Conservation (phyloP, 2,113 vertebrate genomes). For the Gadus macrocephalus region DNA sequence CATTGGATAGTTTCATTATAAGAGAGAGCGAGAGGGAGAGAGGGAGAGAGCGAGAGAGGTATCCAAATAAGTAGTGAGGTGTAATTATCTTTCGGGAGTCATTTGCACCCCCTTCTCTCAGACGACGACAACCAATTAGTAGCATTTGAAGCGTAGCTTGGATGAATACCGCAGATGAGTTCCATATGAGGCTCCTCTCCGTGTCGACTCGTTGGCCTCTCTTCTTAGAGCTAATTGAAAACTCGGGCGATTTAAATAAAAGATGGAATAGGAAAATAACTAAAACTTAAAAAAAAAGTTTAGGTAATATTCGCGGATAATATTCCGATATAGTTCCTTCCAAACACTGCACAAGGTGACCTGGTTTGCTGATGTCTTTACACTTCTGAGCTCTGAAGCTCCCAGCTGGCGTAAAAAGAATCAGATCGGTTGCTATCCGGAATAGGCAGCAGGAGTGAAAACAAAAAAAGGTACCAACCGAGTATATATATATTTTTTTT, state of each 20-base stretch:
- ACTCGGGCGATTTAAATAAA: neutral
- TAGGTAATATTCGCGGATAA: neutral
- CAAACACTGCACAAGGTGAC: too few species aligned
- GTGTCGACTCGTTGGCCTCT: constrained; percentile 30
- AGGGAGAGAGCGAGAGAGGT: neutral
- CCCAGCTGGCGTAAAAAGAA: too few species aligned
- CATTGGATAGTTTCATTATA: too few species aligned
- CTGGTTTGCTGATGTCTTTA: too few species aligned
- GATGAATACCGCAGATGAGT: constrained; percentile 33
- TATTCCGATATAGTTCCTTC: too few species aligned
- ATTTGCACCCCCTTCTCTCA: constrained; percentile 35
- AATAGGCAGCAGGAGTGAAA: too few species aligned
- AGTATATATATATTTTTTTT: too few species aligned
- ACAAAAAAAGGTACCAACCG: too few species aligned
- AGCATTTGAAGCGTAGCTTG: constrained; percentile 24
- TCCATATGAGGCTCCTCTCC: constrained; percentile 33
- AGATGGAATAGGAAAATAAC: neutral
- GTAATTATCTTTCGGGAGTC: constrained; percentile 40
- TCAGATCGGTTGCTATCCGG: too few species aligned
- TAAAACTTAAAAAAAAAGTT: neutral
- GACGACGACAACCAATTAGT: constrained; percentile 46
- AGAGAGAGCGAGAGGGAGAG: neutral
- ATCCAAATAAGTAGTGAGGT: constrained; percentile 19
- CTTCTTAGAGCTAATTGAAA: constrained; percentile 25
- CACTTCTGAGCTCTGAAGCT: too few species aligned